A percentile compares a stretch with the other conserved stretches of the same genome.
phyloP scores from a whole-genome alignment of 2,113 vertebrate species.

The Pelecanoides urinatrix region DNA sequence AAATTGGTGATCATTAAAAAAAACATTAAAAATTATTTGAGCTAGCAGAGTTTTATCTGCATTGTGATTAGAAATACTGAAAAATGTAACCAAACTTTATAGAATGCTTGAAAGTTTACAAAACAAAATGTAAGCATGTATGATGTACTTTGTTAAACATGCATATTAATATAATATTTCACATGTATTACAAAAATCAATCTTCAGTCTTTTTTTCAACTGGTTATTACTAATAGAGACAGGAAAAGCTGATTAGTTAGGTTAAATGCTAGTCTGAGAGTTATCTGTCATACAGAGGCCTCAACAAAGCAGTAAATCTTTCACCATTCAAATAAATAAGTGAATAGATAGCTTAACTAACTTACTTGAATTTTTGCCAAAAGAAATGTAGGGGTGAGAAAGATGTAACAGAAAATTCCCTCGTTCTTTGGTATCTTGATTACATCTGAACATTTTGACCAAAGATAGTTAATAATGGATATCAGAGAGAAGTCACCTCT shows the following conservation, averaged over 20 bases:
- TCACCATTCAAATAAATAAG: neutral
- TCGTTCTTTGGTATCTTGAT: neutral
- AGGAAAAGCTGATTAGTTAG: neutral
- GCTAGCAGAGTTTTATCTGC: neutral
- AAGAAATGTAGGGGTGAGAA: neutral
- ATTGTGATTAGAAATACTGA: neutral
- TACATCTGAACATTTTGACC: neutral
- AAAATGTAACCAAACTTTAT: neutral
- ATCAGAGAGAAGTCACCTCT: neutral
- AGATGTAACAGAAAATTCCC: neutral
- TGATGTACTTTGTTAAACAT: neutral
- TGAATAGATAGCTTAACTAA: neutral
- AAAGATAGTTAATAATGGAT: neutral
- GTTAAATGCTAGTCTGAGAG: neutral
- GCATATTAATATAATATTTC: neutral
- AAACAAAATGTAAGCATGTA: neutral
- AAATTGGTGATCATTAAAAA: neutral
- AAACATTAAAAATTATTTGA: neutral
- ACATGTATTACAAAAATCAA: neutral
- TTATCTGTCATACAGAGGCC: neutral
- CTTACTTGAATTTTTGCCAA: neutral
- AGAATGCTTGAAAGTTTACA: neutral
- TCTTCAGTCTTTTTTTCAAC: neutral
- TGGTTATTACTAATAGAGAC: neutral
- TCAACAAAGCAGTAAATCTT: neutral